phyloP scores from a whole-genome alignment of 2,888 invertebrate species.

The Chymomyza fuscimana region DNA sequence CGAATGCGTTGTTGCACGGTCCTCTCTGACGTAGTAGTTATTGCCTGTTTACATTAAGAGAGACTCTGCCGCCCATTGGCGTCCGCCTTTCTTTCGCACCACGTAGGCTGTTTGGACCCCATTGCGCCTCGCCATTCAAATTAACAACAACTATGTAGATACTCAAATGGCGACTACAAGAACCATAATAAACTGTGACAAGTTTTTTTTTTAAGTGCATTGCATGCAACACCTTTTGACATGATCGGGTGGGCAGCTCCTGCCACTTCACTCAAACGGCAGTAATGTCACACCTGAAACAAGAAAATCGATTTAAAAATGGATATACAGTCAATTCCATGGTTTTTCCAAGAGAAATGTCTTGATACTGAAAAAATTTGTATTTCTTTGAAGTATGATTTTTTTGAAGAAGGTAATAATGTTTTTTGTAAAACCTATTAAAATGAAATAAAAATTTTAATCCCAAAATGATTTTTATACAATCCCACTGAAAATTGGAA shows the following conservation, averaged over 20 bases:
- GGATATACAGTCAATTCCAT: no score
- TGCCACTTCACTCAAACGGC: not conserved
- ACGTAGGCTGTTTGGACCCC: conserved; percentile 56
- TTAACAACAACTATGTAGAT: conserved; percentile 48
- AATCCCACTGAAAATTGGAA: no score
- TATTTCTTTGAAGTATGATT: no score
- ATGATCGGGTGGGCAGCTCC: conserved; percentile 32
- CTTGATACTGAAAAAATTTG: no score
- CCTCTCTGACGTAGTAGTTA: conserved; percentile 34
- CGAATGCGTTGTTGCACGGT: conserved; percentile 55
- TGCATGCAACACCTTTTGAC: conserved; percentile 72
- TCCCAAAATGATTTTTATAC: no score
- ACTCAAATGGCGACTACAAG: conserved; percentile 17
- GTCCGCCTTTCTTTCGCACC: conserved; percentile 4
- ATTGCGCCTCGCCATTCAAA: conserved; percentile 62
- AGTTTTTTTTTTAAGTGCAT: conserved; percentile 66
- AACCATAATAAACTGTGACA: conserved; percentile 41
- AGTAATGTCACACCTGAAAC: not conserved
- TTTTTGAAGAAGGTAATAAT: no score
- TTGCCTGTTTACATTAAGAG: conserved; percentile 52
- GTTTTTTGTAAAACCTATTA: no score
- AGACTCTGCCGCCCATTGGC: conserved; percentile 8
- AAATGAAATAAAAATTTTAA: no score
- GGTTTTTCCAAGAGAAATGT: no score
- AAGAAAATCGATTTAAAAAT: no score